These are phyloP conservation scores for Onthophagus taurus DNA, from an alignment of 1,140 invertebrate species.

Conservation along the genomic window DNA sequence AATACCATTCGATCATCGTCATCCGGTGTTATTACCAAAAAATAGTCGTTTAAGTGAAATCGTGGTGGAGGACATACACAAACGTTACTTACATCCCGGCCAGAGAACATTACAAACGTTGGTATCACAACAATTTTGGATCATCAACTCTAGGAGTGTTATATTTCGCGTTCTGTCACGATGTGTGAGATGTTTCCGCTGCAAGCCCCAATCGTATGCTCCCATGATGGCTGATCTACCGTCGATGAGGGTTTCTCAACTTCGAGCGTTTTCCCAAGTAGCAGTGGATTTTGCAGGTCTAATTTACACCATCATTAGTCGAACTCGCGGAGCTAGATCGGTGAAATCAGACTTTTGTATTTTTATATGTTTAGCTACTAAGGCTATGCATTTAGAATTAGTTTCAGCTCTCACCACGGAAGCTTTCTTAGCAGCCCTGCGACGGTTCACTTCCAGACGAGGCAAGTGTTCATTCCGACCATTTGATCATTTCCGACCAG, in stretches of 20 bases:
- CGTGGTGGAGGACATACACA: not conserved
- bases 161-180: slow-evolving; percentile 9
- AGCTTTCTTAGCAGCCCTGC: slow-evolving; percentile 33
- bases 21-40: not conserved
- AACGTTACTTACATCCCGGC: slow-evolving; percentile 4
- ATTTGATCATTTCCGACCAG: slow-evolving; percentile 34
- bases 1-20: not conserved
- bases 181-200: slow-evolving; percentile 13
- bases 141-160: slow-evolving; percentile 9
- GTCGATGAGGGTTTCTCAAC: slow-evolving; percentile 19
- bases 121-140: slow-evolving; percentile 18
- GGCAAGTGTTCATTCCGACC: slow-evolving; percentile 17
- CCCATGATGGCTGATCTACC: slow-evolving; percentile 21
- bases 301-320: slow-evolving; percentile 14
- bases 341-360: slow-evolving; percentile 34
- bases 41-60: not conserved
- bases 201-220: slow-evolving; percentile 6
- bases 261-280: slow-evolving; percentile 24
- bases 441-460: slow-evolving; percentile 32
- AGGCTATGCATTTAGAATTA: slow-evolving; percentile 32
- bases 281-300: slow-evolving; percentile 33
- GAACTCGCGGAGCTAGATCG: slow-evolving; percentile 16
- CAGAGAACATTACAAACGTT: too few relatives aligned
- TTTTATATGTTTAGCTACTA: slow-evolving; percentile 31
- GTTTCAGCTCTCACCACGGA: slow-evolving; percentile 29